phyloP scores from a whole-genome alignment of 2,113 vertebrate genomes.

The Himantopus leucocephalus region DNA sequence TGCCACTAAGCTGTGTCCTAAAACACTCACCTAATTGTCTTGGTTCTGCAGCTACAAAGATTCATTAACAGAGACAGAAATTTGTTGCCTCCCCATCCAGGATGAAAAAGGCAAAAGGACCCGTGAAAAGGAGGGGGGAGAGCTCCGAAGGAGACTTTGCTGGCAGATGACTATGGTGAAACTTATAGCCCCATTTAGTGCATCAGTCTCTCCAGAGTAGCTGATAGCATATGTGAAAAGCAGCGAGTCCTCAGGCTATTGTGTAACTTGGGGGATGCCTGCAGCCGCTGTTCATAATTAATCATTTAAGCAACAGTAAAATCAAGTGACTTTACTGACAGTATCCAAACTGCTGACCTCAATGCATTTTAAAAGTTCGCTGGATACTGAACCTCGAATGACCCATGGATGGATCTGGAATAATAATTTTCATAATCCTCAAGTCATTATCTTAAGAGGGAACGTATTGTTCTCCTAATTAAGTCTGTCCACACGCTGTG shows the following conservation, averaged over 20 bases:
- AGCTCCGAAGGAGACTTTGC: not conserved
- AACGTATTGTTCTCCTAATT: constrained; percentile 77
- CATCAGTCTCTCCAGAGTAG: not conserved
- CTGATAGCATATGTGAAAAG: not conserved
- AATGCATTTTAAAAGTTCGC: constrained; percentile 67
- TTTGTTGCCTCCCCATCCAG: not conserved
- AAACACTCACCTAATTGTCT: not conserved
- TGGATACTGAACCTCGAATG: constrained; percentile 69
- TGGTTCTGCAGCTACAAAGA: not conserved
- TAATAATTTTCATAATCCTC: constrained; percentile 76
- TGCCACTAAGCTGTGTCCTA: not conserved
- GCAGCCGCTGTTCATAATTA: constrained; percentile 43
- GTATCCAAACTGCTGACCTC: constrained; percentile 71
- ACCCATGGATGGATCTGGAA: constrained; percentile 71
- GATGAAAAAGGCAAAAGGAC: not conserved
- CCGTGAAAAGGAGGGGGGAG: not conserved
- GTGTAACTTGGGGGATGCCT: constrained; percentile 34
- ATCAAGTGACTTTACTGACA: constrained; percentile 64
- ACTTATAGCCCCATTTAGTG: not conserved
- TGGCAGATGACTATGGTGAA: not conserved
- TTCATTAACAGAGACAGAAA: not conserved
- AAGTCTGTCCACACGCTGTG: constrained; percentile 71
- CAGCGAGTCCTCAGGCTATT: not conserved
- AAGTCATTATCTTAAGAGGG: constrained; percentile 77
- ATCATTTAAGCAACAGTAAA: constrained; percentile 58